Conservation (phyloP, 1,140 invertebrate genomes). For the Battus philenor region DNA sequence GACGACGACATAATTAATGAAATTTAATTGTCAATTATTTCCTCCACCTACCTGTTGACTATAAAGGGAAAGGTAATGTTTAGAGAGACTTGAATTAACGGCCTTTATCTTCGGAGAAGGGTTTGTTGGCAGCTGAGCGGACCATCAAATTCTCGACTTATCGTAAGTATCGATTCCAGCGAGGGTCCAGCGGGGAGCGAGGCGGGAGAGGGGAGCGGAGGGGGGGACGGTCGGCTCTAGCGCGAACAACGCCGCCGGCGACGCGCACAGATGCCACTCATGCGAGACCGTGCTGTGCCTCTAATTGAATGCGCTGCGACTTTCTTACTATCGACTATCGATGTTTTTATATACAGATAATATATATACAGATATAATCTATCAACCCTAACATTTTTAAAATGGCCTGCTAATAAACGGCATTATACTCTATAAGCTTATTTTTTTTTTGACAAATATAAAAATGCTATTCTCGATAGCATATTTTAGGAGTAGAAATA, state of each 20-base stretch:
- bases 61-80: background rate
- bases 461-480: no score
- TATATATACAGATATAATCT: no score
- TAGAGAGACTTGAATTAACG: background rate
- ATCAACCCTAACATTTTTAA: no score
- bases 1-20: no score
- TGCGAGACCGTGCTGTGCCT: conserved; percentile 51
- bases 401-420: no score
- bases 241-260: conserved; percentile 31
- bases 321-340: conserved; percentile 28
- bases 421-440: no score
- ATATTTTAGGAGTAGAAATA: no score
- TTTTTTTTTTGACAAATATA: no score
- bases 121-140: conserved; percentile 7
- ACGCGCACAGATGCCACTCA: conserved; percentile 56
- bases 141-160: conserved; percentile 20
- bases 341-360: no score
- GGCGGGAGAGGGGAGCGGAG: conserved; percentile 14
- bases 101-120: conserved; percentile 4
- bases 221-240: conserved; percentile 19
- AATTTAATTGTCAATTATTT: no score
- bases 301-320: conserved; percentile 55
- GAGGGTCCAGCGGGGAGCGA: conserved; percentile 23
- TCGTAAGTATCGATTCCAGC: conserved; percentile 48
- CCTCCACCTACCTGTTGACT: conserved; percentile 6